Percentiles rank a stretch among this genome's conserved stretches.
These are phyloP conservation scores for Drosophila kurseongensis DNA, from an alignment of 1,140 invertebrate species.

Conservation along the genomic window DNA sequence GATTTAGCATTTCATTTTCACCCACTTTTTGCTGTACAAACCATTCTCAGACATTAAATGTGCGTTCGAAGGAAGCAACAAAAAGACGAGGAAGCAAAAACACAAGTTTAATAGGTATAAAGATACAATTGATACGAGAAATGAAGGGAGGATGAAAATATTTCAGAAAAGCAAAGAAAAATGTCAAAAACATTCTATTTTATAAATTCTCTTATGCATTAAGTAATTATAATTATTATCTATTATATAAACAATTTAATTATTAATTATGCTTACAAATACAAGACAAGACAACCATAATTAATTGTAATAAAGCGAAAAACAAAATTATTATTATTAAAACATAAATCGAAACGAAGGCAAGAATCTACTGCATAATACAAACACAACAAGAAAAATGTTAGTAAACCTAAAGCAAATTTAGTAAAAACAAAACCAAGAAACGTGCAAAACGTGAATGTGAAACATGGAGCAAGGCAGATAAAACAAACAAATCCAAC, in stretches of 20 bases:
- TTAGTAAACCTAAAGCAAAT: constrained; percentile 79
- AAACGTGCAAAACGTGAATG: constrained; percentile 52
- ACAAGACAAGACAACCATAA: constrained; percentile 54
- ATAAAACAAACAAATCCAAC: constrained; percentile 41
- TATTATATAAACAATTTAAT: constrained; percentile 83
- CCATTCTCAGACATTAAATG: constrained; percentile 37
- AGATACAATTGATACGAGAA: constrained; percentile 21
- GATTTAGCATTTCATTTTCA: constrained; percentile 53
- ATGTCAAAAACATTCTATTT: constrained; percentile 68
- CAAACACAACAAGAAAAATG: constrained; percentile 65
- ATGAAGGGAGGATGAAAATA: constrained; percentile 23
- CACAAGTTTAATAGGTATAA: constrained; percentile 30
- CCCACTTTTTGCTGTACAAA: constrained; percentile 59
- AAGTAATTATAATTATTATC: constrained; percentile 83
- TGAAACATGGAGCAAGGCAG: constrained; percentile 49
- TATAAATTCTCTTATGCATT: constrained; percentile 81
- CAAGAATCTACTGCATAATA: constrained; percentile 64
- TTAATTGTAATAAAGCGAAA: constrained; percentile 74
- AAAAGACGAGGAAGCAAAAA: neutral
- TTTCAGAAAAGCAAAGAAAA: constrained; percentile 40
- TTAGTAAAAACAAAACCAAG: constrained; percentile 72
- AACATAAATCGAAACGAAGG: constrained; percentile 44
- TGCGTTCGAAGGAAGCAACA: constrained; percentile 12
- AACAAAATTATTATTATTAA: constrained; percentile 59
- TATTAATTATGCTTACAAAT: constrained; percentile 80